Evolutionary conservation across 2,888 invertebrate genomes (phyloP).

Genomic region (Epinotia nisella): DNA sequence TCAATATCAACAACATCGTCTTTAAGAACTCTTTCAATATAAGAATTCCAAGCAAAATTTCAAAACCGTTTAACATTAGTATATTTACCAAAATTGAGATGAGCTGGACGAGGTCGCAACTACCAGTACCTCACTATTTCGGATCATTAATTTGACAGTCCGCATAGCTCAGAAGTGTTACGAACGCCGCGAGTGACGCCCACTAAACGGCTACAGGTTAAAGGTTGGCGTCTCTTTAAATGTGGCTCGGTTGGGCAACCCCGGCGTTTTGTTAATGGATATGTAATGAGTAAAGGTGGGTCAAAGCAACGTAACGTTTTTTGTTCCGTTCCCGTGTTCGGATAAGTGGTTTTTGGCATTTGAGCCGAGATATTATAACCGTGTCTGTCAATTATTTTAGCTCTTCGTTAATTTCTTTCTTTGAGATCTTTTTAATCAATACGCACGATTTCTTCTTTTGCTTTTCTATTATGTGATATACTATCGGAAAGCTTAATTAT

Average conservation of each 20-base stretch:
- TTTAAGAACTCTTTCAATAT: not conserved
- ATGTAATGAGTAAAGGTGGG: conserved; percentile 67
- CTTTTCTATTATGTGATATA: not conserved
- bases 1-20: not conserved
- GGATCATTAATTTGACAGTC: conserved; percentile 82
- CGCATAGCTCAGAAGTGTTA: conserved; percentile 72
- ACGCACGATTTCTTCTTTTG: conserved; percentile 4
- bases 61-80: conserved; percentile 2
- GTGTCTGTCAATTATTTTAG: conserved; percentile 41
- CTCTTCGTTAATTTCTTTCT: conserved; percentile 36
- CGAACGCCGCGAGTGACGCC: conserved; percentile 70
- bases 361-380: conserved; percentile 40
- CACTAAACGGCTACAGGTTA: conserved; percentile 73
- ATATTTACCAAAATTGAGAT: conserved; percentile 53
- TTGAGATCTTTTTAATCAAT: conserved; percentile 36
- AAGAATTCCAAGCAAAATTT: not conserved
- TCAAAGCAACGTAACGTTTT: conserved; percentile 45
- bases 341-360: conserved; percentile 45
- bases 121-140: conserved; percentile 66
- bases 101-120: conserved; percentile 62
- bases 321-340: conserved; percentile 22
- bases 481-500: not conserved
- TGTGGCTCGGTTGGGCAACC: conserved; percentile 63
- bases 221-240: conserved; percentile 74
- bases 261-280: conserved; percentile 73